These are phyloP conservation scores for Neomorphus geoffroyi DNA, from an alignment of 2,797 vertebrate species.

Conservation along the genomic window DNA sequence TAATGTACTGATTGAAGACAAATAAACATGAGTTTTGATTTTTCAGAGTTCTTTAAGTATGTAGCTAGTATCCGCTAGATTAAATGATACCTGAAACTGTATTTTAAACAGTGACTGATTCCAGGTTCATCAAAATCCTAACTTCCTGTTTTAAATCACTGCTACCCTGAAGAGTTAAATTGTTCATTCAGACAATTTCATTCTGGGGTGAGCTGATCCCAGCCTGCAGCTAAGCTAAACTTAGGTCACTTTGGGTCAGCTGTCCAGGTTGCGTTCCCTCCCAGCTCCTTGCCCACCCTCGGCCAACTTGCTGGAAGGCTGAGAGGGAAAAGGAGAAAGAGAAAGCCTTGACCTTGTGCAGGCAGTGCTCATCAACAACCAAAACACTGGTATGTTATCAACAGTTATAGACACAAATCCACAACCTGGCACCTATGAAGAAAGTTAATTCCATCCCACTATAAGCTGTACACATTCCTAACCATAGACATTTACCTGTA, in stretches of 20 bases:
- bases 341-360: background rate
- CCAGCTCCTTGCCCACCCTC: background rate
- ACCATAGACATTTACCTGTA: background rate
- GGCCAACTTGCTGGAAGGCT: background rate
- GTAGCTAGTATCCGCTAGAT: background rate
- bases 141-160: background rate
- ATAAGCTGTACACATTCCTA: accelerated
- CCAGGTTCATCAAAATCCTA: background rate
- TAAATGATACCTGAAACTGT: background rate
- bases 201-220: background rate
- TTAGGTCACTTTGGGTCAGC: background rate
- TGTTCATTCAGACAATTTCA: background rate
- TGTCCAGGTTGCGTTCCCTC: background rate
- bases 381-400: background rate
- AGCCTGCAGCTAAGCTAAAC: background rate
- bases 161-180: background rate
- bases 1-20: background rate
- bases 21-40: background rate
- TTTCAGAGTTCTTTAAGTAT: background rate
- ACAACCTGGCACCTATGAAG: background rate
- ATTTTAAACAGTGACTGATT: background rate
- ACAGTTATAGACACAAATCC: background rate
- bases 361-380: background rate
- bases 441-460: background rate
- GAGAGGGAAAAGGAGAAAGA: background rate